Evolutionary conservation across 1,140 invertebrate genomes (phyloP).

Genomic region (Laupala kohalensis): DNA sequence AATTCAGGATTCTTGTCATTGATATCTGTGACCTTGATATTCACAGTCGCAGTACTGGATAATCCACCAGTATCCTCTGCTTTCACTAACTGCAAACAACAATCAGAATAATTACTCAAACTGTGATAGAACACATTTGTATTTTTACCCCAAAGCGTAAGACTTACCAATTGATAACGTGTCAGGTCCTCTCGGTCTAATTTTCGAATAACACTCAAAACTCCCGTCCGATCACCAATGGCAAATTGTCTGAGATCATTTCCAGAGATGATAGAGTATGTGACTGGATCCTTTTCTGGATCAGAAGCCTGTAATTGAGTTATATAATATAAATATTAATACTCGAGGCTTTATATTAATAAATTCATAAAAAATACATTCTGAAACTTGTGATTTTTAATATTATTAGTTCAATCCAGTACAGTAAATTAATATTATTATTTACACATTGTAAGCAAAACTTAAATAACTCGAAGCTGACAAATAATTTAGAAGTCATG

Average conservation of each 20-base stretch:
- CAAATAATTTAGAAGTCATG: too few relatives aligned
- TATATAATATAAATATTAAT: background rate
- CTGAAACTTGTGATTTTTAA: too few relatives aligned
- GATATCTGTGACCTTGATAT: conserved; percentile 78
- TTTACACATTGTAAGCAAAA: too few relatives aligned
- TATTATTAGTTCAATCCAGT: too few relatives aligned
- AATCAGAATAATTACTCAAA: background rate
- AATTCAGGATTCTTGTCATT: conserved; percentile 83
- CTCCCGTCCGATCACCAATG: conserved; percentile 66
- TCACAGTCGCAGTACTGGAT: conserved; percentile 66
- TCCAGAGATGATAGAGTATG: conserved; percentile 70
- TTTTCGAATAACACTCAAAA: conserved; percentile 67
- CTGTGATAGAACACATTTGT: background rate
- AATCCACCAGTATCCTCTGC: conserved; percentile 75
- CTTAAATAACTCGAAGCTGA: too few relatives aligned
- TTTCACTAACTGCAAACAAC: conserved; percentile 49
- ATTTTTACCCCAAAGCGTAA: background rate
- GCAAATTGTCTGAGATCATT: conserved; percentile 75
- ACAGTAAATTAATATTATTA: too few relatives aligned
- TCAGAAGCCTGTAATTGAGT: conserved; percentile 54
- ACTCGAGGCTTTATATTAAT: too few relatives aligned
- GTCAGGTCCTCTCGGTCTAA: conserved; percentile 77
- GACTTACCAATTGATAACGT: conserved; percentile 62
- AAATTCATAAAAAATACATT: too few relatives aligned
- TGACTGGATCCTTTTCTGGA: conserved; percentile 75